phyloP scores from a whole-genome alignment of 2,888 invertebrate species.

The Ornithoptera alexandrae region DNA sequence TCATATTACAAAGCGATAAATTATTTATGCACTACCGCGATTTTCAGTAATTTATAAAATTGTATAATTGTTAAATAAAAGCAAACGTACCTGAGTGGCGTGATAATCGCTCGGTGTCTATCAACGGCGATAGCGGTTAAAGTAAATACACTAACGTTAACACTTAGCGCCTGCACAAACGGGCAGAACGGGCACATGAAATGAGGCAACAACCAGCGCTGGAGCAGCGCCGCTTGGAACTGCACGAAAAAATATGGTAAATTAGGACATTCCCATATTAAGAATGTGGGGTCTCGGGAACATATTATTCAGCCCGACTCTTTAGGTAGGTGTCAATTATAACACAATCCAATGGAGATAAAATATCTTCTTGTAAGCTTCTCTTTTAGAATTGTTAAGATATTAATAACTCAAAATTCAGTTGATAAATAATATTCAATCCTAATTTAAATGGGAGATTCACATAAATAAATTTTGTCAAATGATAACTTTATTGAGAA shows the following conservation, averaged over 20 bases:
- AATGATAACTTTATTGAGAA: neutral
- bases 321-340: too few species aligned
- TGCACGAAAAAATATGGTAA: constrained; percentile 57
- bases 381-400: too few species aligned
- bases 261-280: too few species aligned
- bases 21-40: neutral
- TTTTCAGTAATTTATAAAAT: neutral
- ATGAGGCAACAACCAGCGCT: constrained; percentile 91
- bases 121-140: constrained; percentile 93
- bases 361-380: too few species aligned
- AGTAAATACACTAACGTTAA: constrained; percentile 94
- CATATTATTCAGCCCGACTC: too few species aligned
- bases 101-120: constrained; percentile 88
- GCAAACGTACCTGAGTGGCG: constrained; percentile 83
- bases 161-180: constrained; percentile 91
- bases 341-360: too few species aligned
- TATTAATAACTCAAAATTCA: too few species aligned
- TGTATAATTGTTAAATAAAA: constrained; percentile 8
- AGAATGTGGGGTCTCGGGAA: too few species aligned
- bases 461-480: too few species aligned
- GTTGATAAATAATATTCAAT: too few species aligned
- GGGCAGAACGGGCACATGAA: constrained; percentile 95
- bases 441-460: too few species aligned
- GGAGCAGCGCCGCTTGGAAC: constrained; percentile 93
- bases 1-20: neutral